Base-by-base conservation (phyloP, 2,888 invertebrate genomes). In the Meiosimyza platycephala region DNA sequence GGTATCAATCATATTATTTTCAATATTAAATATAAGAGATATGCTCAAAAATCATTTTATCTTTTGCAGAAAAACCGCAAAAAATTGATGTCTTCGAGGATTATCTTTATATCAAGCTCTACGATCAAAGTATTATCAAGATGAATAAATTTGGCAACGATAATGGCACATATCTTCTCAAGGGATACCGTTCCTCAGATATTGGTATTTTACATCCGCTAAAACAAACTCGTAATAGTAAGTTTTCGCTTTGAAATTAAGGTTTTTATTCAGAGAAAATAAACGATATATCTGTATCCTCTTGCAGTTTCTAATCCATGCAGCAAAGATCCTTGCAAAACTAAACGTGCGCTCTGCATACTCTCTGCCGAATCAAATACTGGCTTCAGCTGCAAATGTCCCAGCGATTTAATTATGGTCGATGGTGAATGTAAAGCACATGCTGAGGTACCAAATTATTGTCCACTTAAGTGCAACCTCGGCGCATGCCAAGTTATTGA, bases 11-110 rank as follows among this genome's bases (percentile, higher is more conserved):
- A 40, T 40, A 40, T 40, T 40, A 40, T 4, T 40, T 40, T 40
- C 9, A 40, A 40, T 28, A 16, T 11, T 1, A 11, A 78, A 55
- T 59, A 22, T 50, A 12, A 22, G 11, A n/a, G 2, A 18, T 13
- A 11, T 67, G 12, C 62, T 40, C 68, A 72, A 16, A 68, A 33
- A 48, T 15, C 15, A 69, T 13, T 63, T 48, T 12, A 13, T 64
- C 33, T 51, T 62, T 74, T 72, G 40, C 75, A 76, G 90, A 91
- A 77, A 91, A 91, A 81, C 94, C 94, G 0, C 91, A 90, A 83
- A 91, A 91, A 84, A 86, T 94, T 50, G 93, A 93, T 80, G 90
- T 94, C 0, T 94, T 94, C 83, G 94, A 93, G 84, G 92, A 93
- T 80, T 89, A 87, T 74, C 82, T 93, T 13, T 94, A 91, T 82